These are phyloP conservation scores for Torymus texanus DNA, from an alignment of 2,888 invertebrate species.

Conservation along the genomic window DNA sequence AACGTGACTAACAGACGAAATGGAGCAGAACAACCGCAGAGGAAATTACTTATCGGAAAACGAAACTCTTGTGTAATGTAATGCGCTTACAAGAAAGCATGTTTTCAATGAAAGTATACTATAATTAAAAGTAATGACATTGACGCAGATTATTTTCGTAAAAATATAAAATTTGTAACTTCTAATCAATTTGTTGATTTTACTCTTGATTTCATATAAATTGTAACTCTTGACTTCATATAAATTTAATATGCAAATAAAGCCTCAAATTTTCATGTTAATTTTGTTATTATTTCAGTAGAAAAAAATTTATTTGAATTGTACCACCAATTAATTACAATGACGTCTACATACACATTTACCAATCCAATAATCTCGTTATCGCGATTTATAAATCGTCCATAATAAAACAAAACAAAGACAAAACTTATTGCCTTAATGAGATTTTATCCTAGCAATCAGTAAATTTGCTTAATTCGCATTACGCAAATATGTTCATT, in stretches of 20 bases:
- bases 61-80: not conserved
- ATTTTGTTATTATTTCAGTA: too few relatives aligned
- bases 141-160: too few relatives aligned
- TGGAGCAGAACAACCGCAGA: not conserved
- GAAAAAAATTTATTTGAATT: too few relatives aligned
- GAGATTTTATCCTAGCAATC: not conserved
- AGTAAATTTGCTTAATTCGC: not conserved
- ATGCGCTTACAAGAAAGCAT: not conserved
- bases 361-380: constrained; percentile 4
- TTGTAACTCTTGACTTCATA: too few relatives aligned
- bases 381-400: constrained; percentile 15
- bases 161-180: too few relatives aligned
- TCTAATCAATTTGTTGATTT: too few relatives aligned
- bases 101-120: not conserved
- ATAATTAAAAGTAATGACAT: not conserved
- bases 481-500: not conserved
- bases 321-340: too few relatives aligned
- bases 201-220: too few relatives aligned
- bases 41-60: constrained; percentile 28
- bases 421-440: constrained; percentile 1
- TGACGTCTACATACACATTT: too few relatives aligned
- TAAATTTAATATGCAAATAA: too few relatives aligned
- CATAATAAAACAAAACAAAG: not conserved
- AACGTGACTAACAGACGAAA: constrained; percentile 15
- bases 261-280: too few relatives aligned